These are phyloP conservation scores for Neotoma lepida DNA, from an alignment of 2,113 vertebrate genomes.

Conservation along the genomic window DNA sequence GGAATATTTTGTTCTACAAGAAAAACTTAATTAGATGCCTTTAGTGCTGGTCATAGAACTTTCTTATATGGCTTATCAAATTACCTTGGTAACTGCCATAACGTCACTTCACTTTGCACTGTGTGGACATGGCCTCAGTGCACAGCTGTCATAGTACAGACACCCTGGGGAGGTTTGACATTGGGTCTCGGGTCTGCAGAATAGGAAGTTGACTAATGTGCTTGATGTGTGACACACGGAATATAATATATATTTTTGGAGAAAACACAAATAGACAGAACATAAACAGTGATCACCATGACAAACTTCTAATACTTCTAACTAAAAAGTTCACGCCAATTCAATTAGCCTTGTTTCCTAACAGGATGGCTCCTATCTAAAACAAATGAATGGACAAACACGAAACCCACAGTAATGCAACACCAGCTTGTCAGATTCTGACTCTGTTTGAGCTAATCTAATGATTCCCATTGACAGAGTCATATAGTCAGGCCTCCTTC, in stretches of 20 bases:
- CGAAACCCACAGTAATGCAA: not conserved
- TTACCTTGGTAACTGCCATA: slow-evolving; percentile 68
- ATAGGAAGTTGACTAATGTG: slow-evolving; percentile 71
- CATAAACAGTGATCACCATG: not conserved
- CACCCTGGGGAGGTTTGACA: slow-evolving; percentile 74
- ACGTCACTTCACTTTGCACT: not conserved
- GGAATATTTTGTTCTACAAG: not conserved
- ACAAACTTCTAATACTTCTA: not conserved
- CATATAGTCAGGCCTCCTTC: not conserved
- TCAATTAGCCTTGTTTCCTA: not conserved
- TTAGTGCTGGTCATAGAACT: not conserved
- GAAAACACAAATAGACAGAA: slow-evolving; percentile 43
- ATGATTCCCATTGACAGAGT: not conserved
- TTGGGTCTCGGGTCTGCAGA: slow-evolving; percentile 73
- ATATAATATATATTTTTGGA: not conserved
- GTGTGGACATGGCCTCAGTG: slow-evolving; percentile 40
- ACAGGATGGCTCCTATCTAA: not conserved
- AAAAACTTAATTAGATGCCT: not conserved
- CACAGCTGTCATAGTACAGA: slow-evolving; percentile 68
- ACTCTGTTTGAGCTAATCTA: not conserved
- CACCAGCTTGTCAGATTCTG: not conserved
- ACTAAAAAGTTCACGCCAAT: slow-evolving; percentile 15
- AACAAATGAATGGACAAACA: not conserved
- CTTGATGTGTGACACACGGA: not conserved
- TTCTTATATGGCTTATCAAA: slow-evolving; percentile 33